phyloP scores from a whole-genome alignment of 2,888 invertebrate genomes.

The Hirtodrosophila duncani region DNA sequence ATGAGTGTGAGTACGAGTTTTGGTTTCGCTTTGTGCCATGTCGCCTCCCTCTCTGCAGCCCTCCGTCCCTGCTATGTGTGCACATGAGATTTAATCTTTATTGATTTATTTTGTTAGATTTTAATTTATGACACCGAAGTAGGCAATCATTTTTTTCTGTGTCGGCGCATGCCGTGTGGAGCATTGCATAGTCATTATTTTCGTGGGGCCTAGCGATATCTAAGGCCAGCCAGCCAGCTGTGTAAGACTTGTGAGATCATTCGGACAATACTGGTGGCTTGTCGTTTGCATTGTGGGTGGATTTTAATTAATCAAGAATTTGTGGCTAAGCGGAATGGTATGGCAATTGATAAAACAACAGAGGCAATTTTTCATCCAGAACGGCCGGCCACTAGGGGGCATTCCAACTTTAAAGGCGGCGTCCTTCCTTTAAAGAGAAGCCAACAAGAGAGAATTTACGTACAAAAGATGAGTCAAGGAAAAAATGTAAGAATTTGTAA shows the following conservation, averaged over 20 bases:
- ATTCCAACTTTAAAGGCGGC: too few species aligned
- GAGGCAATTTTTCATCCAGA: too few species aligned
- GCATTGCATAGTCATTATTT: conserved; percentile 31
- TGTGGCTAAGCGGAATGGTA: conserved; percentile 3
- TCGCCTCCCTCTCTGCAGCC: too few species aligned
- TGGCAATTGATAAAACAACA: too few species aligned
- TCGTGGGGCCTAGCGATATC: too few species aligned
- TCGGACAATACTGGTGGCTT: conserved; percentile 19
- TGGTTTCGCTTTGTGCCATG: conserved; percentile 10
- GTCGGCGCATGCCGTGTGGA: too few species aligned
- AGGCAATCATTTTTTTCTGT: conserved; percentile 67
- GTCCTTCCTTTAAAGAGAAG: too few species aligned
- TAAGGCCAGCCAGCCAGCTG: too few species aligned
- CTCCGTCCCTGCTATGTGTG: too few species aligned
- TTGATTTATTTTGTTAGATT: conserved; percentile 76
- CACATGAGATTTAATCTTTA: conserved; percentile 75
- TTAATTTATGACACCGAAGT: conserved; percentile 72
- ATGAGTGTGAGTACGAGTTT: conserved; percentile 10
- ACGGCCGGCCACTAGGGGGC: too few species aligned
- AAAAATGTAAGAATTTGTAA: not conserved
- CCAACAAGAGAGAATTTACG: too few species aligned
- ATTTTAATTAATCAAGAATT: conserved; percentile 47
- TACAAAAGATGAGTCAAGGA: conserved; percentile 17
- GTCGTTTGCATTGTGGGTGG: conserved; percentile 59
- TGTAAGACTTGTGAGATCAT: conserved; percentile 37